Conservation (phyloP, 2,888 invertebrate genomes). For the Mellilla xanthometata region DNA sequence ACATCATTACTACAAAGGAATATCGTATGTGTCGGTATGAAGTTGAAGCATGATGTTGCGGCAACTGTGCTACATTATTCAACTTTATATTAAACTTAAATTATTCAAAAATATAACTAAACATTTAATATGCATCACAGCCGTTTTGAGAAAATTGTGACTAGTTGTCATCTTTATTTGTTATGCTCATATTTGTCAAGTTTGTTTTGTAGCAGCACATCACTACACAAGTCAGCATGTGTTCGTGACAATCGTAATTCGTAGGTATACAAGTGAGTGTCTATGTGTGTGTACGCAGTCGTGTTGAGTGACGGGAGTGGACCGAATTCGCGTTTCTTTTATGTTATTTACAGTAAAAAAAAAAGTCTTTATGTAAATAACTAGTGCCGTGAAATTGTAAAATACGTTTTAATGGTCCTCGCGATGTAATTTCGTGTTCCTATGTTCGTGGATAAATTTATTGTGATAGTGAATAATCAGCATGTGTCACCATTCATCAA, state of each 20-base stretch:
- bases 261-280: slow-evolving; percentile 4
- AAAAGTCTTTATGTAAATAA: slow-evolving; percentile 31
- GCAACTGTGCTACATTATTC: too few species aligned
- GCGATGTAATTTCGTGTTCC: slow-evolving; percentile 42
- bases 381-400: slow-evolving; percentile 13
- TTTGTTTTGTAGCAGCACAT: too few species aligned
- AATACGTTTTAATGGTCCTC: slow-evolving; percentile 23
- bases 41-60: too few species aligned
- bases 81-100: too few species aligned
- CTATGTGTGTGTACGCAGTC: slow-evolving; percentile 38
- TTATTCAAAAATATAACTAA: too few species aligned
- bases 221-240: slow-evolving; percentile 2
- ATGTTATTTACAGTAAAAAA: slow-evolving; percentile 36
- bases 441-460: slow-evolving; percentile 54
- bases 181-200: too few species aligned
- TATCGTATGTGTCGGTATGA: too few species aligned
- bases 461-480: slow-evolving; percentile 64
- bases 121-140: too few species aligned
- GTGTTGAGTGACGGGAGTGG: slow-evolving; percentile 52
- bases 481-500: slow-evolving; percentile 78
- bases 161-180: too few species aligned
- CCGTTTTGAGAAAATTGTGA: too few species aligned
- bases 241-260: slow-evolving; percentile 1
- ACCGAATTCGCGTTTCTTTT: slow-evolving; percentile 40
- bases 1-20: too few species aligned